Evolutionary conservation across 2,113 vertebrate species (phyloP).

Genomic region (Chroicocephalus ridibundus): DNA sequence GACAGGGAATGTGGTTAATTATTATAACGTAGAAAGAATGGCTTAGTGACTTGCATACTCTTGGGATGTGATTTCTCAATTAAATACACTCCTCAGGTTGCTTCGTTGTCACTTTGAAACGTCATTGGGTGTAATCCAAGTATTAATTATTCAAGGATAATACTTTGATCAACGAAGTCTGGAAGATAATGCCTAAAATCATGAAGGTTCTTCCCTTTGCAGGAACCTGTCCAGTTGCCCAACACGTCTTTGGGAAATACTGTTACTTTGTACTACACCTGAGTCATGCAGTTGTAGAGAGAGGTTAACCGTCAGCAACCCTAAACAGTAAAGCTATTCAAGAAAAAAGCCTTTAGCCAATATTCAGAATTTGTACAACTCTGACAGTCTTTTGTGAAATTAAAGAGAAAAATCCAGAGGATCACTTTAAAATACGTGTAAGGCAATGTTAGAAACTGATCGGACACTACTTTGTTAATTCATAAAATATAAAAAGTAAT

Average conservation of each 20-base stretch:
- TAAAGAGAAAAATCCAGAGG: not conserved
- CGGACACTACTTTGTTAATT: not conserved
- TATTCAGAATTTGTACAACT: not conserved
- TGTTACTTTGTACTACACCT: not conserved
- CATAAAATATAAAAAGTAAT: not conserved
- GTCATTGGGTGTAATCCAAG: conserved; percentile 25
- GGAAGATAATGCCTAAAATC: not conserved
- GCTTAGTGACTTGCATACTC: conserved; percentile 2
- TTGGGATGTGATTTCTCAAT: conserved; percentile 34
- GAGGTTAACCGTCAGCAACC: not conserved
- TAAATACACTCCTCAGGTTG: conserved; percentile 13
- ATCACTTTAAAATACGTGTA: not conserved
- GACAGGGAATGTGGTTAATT: conserved; percentile 22
- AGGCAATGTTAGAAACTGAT: rapidly evolving
- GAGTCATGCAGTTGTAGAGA: not conserved
- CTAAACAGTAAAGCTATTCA: not conserved
- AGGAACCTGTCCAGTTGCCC: not conserved
- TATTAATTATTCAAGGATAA: conserved; percentile 21
- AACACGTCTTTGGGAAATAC: not conserved
- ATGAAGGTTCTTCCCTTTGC: not conserved
- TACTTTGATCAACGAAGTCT: not conserved
- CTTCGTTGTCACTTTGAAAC: conserved; percentile 17
- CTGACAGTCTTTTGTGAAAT: not conserved
- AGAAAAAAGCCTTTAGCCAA: not conserved
- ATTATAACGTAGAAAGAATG: not conserved